Evolutionary conservation across 2,888 invertebrate species (phyloP).

Genomic region (Callosobruchus maculatus): DNA sequence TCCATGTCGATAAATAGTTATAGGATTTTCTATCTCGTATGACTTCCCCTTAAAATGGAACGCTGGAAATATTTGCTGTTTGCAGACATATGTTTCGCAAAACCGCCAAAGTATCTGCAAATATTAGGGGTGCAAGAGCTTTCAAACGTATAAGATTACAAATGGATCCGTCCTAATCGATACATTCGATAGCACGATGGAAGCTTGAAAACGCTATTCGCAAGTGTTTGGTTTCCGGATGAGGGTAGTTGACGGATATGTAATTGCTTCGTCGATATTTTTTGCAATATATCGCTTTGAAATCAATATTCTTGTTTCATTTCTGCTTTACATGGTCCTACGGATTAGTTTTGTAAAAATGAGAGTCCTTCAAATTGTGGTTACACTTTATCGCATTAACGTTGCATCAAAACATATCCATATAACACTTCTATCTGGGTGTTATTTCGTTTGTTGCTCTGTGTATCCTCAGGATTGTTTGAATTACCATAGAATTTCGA

Average conservation of each 20-base stretch:
- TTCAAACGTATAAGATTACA: conserved; percentile 39
- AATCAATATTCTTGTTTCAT: too few relatives aligned
- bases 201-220: background rate
- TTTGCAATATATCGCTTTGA: background rate
- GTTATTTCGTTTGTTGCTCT: too few relatives aligned
- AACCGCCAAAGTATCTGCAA: conserved; percentile 34
- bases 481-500: too few relatives aligned
- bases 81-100: conserved; percentile 27
- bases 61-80: conserved; percentile 5
- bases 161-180: conserved; percentile 30
- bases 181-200: conserved; percentile 9
- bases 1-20: background rate
- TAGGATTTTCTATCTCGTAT: background rate
- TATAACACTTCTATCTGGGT: too few relatives aligned
- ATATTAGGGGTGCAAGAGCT: conserved; percentile 37
- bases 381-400: too few relatives aligned
- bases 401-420: too few relatives aligned
- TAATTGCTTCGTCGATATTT: background rate
- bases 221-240: background rate
- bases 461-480: too few relatives aligned
- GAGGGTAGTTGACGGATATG: background rate
- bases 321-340: too few relatives aligned
- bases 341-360: too few relatives aligned
- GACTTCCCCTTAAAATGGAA: background rate
- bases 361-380: too few relatives aligned